A percentile compares a stretch with the other conserved stretches of the same genome.
These are phyloP conservation scores for Melanaphis sacchari DNA, from an alignment of 1,140 invertebrate species.

Conservation along the genomic window DNA sequence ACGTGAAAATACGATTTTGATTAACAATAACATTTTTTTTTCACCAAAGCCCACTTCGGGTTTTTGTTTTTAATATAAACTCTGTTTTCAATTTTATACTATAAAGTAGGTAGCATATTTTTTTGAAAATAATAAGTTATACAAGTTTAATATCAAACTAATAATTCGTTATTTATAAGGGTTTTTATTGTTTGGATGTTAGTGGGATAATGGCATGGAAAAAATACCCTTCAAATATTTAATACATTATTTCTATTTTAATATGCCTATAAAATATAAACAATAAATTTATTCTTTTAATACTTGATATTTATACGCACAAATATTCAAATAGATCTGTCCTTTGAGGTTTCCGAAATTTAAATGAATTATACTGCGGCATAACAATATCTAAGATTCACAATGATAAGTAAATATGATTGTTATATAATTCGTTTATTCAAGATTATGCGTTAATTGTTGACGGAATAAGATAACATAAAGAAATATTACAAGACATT, in stretches of 20 bases:
- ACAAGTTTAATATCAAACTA: neutral
- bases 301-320: neutral
- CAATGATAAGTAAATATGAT: neutral
- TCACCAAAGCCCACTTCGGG: neutral
- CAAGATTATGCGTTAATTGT: neutral
- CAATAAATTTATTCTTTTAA: neutral
- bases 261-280: neutral
- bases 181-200: slow-evolving; percentile 15
- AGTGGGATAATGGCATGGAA: neutral
- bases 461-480: neutral
- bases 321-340: neutral
- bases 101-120: neutral
- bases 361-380: neutral
- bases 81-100: neutral
- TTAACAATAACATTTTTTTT: neutral
- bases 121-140: neutral
- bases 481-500: neutral
- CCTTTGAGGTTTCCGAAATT: neutral
- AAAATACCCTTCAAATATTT: neutral
- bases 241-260: neutral
- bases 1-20: neutral
- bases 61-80: neutral
- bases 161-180: neutral
- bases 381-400: neutral
- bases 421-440: neutral